Base-by-base conservation (phyloP, 1,140 invertebrate genomes). In the Drosophila bocki region DNA sequence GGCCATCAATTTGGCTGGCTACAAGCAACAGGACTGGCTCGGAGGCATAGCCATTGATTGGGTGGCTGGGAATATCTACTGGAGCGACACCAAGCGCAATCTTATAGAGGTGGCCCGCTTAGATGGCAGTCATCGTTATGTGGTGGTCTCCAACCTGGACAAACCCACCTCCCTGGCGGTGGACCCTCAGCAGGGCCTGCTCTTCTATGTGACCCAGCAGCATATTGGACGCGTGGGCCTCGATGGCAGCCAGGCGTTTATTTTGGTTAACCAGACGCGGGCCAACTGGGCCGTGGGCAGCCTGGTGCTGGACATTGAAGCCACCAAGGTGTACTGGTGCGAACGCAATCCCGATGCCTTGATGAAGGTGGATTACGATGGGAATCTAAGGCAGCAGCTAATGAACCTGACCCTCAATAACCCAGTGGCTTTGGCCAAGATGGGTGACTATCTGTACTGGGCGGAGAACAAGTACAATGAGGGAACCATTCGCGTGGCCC, bases 31-130 rank as follows among this genome's bases (percentile, higher is more conserved):
- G 57, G 92, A 93, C 47, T 93, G 92, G 91, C 48, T 92, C 7
- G 92, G 92, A 1, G 92, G 92, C 41, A 93, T 98, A 29, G 97
- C 97, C 0, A 94, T 98, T 26, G 98, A 98, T 93, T 98, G 97
- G 97, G 94, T 97, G 22, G 96, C 96, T 12, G 94, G 96, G 32
- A 98, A 98, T 93, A 94, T 99, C 37, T 99, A 98, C 92, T 98
- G 97, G 97, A 96, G 96, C 51, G 97, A 98, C 91, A 96, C 96
- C 3, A 96, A 96, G 22, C 95, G 97, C 6, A 96, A 96, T 91
- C 94, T 97, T 9, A 97, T 99, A 50, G 97, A 98, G 93, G 97
- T 98, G 3, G 94, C 96, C 0, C 94, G 96, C 19, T 91, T 98
- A 8, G 96, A 98, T 93, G 98, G 98, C 5, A 94, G 94, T 0